Percentiles rank a stretch among this genome's conserved stretches.
Evolutionary conservation across 2,113 vertebrate genomes (phyloP).

Genomic region (Hippocampus zosterae): DNA sequence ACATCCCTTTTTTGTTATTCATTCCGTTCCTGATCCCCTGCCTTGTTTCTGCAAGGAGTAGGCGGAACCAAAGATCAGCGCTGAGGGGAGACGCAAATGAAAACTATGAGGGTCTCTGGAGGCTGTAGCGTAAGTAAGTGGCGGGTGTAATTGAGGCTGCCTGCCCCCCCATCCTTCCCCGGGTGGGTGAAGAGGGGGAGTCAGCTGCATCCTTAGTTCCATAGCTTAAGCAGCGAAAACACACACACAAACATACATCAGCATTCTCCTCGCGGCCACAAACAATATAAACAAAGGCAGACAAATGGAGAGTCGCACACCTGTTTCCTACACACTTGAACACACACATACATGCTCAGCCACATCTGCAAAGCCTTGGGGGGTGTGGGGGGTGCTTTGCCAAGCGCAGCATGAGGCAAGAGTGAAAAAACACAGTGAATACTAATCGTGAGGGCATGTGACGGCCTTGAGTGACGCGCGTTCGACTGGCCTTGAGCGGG

Average conservation of each 20-base stretch:
- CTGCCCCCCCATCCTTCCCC: neutral
- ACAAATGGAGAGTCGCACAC: neutral
- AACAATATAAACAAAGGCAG: neutral
- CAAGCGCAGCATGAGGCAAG: neutral
- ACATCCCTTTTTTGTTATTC: neutral
- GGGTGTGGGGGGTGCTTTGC: neutral
- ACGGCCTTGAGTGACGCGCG: neutral
- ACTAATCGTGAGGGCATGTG: slow-evolving; percentile 2
- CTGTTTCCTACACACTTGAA: slow-evolving; percentile 6
- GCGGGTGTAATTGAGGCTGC: neutral
- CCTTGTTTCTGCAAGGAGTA: neutral
- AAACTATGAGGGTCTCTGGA: neutral
- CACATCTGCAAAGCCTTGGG: slow-evolving; percentile 6
- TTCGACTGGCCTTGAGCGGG: neutral
- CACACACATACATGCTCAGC: slow-evolving; percentile 1
- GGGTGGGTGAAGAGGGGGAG: no score
- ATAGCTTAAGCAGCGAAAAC: neutral
- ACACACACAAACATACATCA: neutral
- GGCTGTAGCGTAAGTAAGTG: neutral
- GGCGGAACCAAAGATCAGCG: neutral
- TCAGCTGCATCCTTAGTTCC: neutral
- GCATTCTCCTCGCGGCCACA: neutral
- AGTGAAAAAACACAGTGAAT: slow-evolving; percentile 4
- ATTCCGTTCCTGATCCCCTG: neutral
- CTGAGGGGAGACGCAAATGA: neutral